Conservation (phyloP, 2,113 vertebrate species). For the Stegastes partitus region DNA sequence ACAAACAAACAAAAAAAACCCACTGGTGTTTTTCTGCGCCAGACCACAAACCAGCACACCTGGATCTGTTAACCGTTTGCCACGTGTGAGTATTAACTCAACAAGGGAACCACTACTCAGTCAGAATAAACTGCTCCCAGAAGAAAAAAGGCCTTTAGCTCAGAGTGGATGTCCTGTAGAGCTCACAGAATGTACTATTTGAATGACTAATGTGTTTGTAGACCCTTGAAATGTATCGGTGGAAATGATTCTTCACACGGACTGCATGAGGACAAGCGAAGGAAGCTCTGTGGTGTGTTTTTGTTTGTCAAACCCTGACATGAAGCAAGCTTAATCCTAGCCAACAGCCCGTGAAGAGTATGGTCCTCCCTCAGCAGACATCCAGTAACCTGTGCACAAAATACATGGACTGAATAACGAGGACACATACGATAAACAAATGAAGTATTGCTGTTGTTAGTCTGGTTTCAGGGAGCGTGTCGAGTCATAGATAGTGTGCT, state of each 20-base stretch:
- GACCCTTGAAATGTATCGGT: constrained; percentile 75
- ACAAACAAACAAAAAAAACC: constrained; percentile 34
- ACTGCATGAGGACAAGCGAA: constrained; percentile 39
- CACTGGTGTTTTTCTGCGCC: constrained; percentile 45
- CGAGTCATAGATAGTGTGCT: constrained; percentile 47
- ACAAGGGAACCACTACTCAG: constrained; percentile 82
- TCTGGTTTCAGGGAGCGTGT: constrained; percentile 75
- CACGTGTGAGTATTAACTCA: constrained; percentile 56
- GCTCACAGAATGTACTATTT: constrained; percentile 75
- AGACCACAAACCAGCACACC: constrained; percentile 46
- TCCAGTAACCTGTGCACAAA: constrained; percentile 64
- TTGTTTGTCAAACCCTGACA: constrained; percentile 18
- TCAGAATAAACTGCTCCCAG: constrained; percentile 74
- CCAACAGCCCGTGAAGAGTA: constrained; percentile 38
- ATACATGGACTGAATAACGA: constrained; percentile 49
- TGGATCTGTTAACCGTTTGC: constrained; percentile 59
- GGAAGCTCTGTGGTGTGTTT: constrained; percentile 21
- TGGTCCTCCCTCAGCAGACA: constrained; percentile 43
- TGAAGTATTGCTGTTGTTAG: constrained; percentile 68
- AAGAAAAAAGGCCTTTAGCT: constrained; percentile 41
- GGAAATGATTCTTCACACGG: constrained; percentile 21
- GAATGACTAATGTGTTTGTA: constrained; percentile 59
- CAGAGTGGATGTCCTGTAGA: constrained; percentile 63
- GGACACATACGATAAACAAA: constrained; percentile 23
- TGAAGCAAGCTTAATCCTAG: constrained; percentile 45